These are phyloP conservation scores for Caerostris darwini DNA, from an alignment of 1,140 invertebrate species.

Conservation along the genomic window DNA sequence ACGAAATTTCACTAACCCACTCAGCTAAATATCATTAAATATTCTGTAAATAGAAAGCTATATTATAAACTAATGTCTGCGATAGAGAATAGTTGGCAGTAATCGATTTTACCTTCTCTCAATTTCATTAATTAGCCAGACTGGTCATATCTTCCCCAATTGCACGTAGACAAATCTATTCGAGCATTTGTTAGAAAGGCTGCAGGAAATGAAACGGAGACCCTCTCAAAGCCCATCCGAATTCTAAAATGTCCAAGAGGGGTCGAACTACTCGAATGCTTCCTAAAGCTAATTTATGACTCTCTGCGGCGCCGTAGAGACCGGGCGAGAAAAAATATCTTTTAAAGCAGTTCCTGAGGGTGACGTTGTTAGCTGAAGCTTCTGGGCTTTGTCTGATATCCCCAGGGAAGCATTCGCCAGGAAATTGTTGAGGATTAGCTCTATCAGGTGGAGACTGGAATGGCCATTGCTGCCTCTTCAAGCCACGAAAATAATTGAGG, in stretches of 20 bases:
- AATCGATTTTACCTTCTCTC: background rate
- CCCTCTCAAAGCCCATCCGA: background rate
- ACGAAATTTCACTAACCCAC: too few species aligned
- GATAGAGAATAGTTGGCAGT: background rate
- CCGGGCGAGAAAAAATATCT: conserved; percentile 27
- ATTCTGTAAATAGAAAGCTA: background rate
- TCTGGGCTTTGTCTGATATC: conserved; percentile 45
- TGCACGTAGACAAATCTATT: background rate
- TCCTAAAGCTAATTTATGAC: conserved; percentile 44
- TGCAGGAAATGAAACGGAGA: background rate
- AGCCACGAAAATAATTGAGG: conserved; percentile 20
- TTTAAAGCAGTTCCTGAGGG: conserved; percentile 47
- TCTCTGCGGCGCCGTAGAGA: conserved; percentile 12
- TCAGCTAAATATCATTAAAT: too few species aligned
- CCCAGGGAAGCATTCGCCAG: conserved; percentile 37
- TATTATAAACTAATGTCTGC: background rate
- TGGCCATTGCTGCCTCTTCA: background rate
- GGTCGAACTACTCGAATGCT: background rate
- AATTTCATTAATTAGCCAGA: background rate
- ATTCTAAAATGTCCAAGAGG: conserved; percentile 1
- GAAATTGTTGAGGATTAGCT: conserved; percentile 57
- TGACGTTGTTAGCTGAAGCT: conserved; percentile 35
- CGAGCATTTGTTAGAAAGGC: background rate
- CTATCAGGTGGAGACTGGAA: conserved; percentile 24
- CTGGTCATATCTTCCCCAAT: background rate